Base-by-base conservation (phyloP, 2,797 vertebrate species). In the Protonibea diacanthus region DNA sequence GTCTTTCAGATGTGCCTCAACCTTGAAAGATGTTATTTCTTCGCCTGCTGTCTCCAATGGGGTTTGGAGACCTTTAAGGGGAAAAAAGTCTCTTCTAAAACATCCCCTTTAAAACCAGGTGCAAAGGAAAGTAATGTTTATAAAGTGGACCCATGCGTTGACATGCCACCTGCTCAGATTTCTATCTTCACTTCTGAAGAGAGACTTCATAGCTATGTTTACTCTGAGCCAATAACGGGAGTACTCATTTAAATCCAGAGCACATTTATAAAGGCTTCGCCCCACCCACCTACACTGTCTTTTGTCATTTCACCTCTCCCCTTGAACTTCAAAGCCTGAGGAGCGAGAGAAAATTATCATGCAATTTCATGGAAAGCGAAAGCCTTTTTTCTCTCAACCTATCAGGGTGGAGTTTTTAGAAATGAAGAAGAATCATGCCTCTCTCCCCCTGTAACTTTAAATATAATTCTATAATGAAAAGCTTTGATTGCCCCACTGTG, bases 241-340 rank as follows among this genome's bases (percentile, higher is more conserved):
- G 69, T n/a, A 21, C 11, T 18, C 67, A 67, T 91, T 88, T 86
- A 53, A 89, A 86, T 91, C 63, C 74, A 12, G 21, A 79, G 74
- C 8, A 21, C 72, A 58, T 87, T 80, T 29, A 20, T 25, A 59
- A 71, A 67, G 29, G 44, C 71, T 66, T 55, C 47, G 71, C 63
- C 49, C 72, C 68, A 55, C 80, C 82, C 74, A 62, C 76, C 71
- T 42, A 51, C n/a, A 12, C 49, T 53, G 71, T 64, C 81, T 88
- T 86, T 83, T 90, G 77, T 89, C 82, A 82, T 72, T 74, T 91
- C 83, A 88, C 90, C 84, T 91, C 82, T 87, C 65, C 78, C 78
- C 84, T 89, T 92, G 84, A 94, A 93, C 91, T 89, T 93, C 92
- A 93, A 93, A 95, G 93, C 76, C 64, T 68, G 53, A 52, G 63